phyloP scores from a whole-genome alignment of 2,797 vertebrate species.

The Sphenodon punctatus region DNA sequence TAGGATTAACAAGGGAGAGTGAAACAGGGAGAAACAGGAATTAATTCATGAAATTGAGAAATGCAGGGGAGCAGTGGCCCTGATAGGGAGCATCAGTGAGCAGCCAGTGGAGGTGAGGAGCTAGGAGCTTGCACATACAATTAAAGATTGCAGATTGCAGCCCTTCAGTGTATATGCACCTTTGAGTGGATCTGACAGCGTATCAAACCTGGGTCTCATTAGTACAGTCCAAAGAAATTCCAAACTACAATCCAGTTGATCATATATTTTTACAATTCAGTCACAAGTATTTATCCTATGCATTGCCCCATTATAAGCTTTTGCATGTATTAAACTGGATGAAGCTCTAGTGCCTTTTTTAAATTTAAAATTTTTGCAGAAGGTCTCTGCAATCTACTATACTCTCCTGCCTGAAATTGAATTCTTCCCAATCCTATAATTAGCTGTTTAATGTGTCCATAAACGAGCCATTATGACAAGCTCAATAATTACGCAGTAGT shows the following conservation, averaged over 20 bases:
- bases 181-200: neutral
- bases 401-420: neutral
- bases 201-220: neutral
- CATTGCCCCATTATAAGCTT: neutral
- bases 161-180: neutral
- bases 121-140: no score
- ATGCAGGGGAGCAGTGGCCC: no score
- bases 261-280: no score
- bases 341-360: neutral
- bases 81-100: no score
- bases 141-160: no score
- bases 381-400: neutral
- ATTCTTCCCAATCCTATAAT: neutral
- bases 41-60: no score
- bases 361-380: neutral
- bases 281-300: neutral
- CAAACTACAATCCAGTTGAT: no score
- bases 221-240: neutral
- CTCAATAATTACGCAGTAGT: no score
- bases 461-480: neutral
- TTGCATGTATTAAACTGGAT: neutral
- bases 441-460: neutral
- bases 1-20: no score
- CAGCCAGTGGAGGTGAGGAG: no score
- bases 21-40: no score